Percentiles rank a stretch among this genome's conserved stretches.
Conservation (phyloP, 2,888 invertebrate species). For the Drosophila limbata region DNA sequence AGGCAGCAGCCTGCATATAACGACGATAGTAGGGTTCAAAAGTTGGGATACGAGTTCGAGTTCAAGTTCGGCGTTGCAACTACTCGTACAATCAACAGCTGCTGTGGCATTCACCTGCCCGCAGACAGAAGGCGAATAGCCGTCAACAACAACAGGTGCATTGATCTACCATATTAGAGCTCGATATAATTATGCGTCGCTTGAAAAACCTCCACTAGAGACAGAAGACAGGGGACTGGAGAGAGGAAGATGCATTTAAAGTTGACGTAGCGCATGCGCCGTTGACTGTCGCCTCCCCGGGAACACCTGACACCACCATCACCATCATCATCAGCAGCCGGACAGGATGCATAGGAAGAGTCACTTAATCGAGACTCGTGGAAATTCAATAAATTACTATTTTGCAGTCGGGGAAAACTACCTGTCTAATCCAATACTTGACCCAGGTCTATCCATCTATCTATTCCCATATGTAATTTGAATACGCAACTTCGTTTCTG, state of each 20-base stretch:
- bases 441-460: conserved; percentile 18
- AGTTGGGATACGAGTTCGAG: conserved; percentile 1
- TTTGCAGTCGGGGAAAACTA: conserved; percentile 12
- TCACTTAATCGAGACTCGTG: conserved; percentile 66
- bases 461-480: conserved; percentile 53
- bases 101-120: conserved; percentile 64
- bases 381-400: conserved; percentile 53
- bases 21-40: conserved; percentile 17
- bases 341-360: conserved; percentile 18
- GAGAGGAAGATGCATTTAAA: conserved; percentile 22
- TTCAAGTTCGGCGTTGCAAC: conserved; percentile 19
- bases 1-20: conserved; percentile 35
- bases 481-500: conserved; percentile 43
- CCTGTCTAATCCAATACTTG: conserved; percentile 36
- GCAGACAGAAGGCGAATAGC: conserved; percentile 49
- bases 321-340: not conserved
- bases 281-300: conserved; percentile 17
- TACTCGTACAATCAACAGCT: conserved; percentile 47
- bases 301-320: conserved; percentile 57
- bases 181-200: conserved; percentile 70
- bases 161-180: conserved; percentile 48
- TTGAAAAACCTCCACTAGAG: conserved; percentile 56
- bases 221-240: not conserved
- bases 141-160: conserved; percentile 66
- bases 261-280: conserved; percentile 70